These are phyloP conservation scores for Amphiprion ocellaris DNA, from an alignment of 2,113 vertebrate genomes.

Conservation along the genomic window DNA sequence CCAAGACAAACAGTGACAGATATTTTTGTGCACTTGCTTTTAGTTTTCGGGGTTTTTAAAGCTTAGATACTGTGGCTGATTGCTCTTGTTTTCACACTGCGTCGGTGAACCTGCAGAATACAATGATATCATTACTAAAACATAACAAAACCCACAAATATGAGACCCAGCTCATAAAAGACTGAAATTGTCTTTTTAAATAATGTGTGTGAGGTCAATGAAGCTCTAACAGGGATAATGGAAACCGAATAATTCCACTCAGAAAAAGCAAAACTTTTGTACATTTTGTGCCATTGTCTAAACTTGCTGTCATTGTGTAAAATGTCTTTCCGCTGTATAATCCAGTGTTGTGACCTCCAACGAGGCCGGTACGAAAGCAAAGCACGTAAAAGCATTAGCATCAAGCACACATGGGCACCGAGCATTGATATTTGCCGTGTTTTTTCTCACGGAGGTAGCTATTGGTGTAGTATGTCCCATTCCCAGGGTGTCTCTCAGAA, in stretches of 20 bases:
- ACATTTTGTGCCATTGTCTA: neutral
- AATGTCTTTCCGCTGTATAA: neutral
- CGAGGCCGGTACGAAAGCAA: neutral
- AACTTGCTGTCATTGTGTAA: neutral
- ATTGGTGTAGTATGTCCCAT: conserved; percentile 85
- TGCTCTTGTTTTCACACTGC: neutral
- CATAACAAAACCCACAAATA: neutral
- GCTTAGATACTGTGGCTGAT: neutral
- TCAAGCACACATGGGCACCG: conserved; percentile 31
- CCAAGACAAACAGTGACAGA: no score
- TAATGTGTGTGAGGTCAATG: neutral
- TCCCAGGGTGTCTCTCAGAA: conserved; percentile 83
- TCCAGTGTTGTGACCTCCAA: conserved; percentile 4
- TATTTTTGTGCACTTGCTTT: no score
- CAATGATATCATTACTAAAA: neutral
- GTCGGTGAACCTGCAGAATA: neutral
- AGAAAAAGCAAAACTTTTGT: neutral
- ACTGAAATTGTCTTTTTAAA: neutral
- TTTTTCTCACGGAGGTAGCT: conserved; percentile 83
- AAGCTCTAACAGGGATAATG: no score
- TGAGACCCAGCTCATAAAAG: neutral
- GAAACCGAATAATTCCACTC: no score
- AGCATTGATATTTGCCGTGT: conserved; percentile 57
- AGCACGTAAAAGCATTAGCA: conserved; percentile 13
- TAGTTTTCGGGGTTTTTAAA: no score